A percentile compares a stretch with the other conserved stretches of the same genome.
phyloP scores from a whole-genome alignment of 2,113 vertebrate species.

The Erythrocercus mccallii region DNA sequence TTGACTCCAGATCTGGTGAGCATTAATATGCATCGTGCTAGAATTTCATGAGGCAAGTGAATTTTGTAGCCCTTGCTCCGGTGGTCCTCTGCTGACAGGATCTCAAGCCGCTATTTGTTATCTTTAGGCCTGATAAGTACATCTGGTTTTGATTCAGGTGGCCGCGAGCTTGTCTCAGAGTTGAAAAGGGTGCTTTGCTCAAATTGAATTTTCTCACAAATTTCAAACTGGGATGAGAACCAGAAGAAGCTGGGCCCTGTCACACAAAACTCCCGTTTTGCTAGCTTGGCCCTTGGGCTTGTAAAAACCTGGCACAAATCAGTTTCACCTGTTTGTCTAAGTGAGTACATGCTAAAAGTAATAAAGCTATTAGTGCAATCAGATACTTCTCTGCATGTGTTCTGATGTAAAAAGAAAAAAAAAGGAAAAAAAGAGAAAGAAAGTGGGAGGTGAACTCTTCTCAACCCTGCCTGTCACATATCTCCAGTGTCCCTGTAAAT shows the following conservation, averaged over 20 bases:
- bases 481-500: slow-evolving; percentile 69
- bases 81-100: slow-evolving; percentile 87
- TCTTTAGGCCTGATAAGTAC: slow-evolving; percentile 92
- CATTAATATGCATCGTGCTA: slow-evolving; percentile 70
- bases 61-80: slow-evolving; percentile 74
- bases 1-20: slow-evolving; percentile 65
- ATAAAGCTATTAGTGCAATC: slow-evolving; percentile 77
- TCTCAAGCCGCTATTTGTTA: slow-evolving; percentile 89
- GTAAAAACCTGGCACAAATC: slow-evolving; percentile 81
- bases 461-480: slow-evolving; percentile 71
- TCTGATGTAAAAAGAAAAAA: slow-evolving; percentile 57
- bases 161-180: slow-evolving; percentile 85
- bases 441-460: slow-evolving; percentile 71
- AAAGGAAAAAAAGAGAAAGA: background rate
- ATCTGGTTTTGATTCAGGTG: slow-evolving; percentile 98
- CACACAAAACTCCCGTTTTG: slow-evolving; percentile 73
- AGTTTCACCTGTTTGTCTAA: slow-evolving; percentile 90
- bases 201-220: slow-evolving; percentile 97
- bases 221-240: slow-evolving; percentile 83
- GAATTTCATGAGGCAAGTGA: slow-evolving; percentile 71
- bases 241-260: slow-evolving; percentile 76
- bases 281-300: slow-evolving; percentile 75
- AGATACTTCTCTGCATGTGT: slow-evolving; percentile 70
- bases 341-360: slow-evolving; percentile 79
- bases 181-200: slow-evolving; percentile 82